Base-by-base conservation (phyloP, 2,113 vertebrate genomes). In the Pterocles burchelli region DNA sequence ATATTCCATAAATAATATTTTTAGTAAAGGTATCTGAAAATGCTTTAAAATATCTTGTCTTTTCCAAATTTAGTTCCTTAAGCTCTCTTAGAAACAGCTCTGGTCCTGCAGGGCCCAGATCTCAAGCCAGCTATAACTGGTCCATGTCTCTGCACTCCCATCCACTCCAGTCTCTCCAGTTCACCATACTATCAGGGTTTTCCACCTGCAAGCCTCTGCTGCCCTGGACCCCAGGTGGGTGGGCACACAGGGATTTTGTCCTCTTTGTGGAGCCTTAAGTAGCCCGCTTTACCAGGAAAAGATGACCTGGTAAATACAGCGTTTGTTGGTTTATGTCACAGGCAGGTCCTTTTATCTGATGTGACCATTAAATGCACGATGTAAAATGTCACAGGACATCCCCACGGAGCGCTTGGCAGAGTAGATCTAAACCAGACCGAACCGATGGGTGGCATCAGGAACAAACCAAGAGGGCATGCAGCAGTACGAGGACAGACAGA, bases 121-220 rank as follows among this genome's bases (percentile, higher is more conserved):
- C 34, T 13, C 33, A 33, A 61, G n/a, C 4, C 33, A 82, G 3
- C 52, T 51, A 0, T 10, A 26, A 28, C 6, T 4, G 17, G 8
- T 12, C 33, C 10, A 33, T 21, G 57, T 34, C 82, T 34, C 72
- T 73, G 49, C 70, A 22, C 41, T 89, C 63, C 62, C 57, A 46
- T 0, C 6, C 43, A 4, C 31, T 63, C 43, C 51, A 34, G 45
- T 48, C 72, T 48, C 19, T 29, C 52, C 71, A 67, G 33, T 7
- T 10, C 38, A 20, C 7, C 25, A 2, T 8, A 28, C 2, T 10
- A 12, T 19, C 54, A 21, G 62, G 36, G 34, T 74, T 29, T 87
- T 18, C 65, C 57, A 24, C 1, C 66, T 51, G 9, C 48, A 41
- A 17, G 7, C 31, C 1, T 11, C 58, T 45, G 34, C 11, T 45